phyloP scores from a whole-genome alignment of 2,113 vertebrate species.

The Orientallactaga bullata region DNA sequence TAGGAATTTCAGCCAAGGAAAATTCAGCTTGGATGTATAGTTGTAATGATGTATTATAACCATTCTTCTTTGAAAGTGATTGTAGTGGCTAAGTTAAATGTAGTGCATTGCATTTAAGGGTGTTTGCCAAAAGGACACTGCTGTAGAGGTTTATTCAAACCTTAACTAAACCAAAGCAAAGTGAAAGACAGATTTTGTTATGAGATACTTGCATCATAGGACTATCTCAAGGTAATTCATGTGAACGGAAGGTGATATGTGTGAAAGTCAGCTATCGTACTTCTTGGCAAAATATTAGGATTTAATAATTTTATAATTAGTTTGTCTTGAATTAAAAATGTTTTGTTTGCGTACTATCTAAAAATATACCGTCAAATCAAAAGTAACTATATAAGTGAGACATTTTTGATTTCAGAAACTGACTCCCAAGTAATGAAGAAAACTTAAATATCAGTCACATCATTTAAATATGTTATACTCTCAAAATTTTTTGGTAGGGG shows the following conservation, averaged over 20 bases:
- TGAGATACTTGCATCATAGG: constrained; percentile 79
- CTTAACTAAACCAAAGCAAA: constrained; percentile 83
- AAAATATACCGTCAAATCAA: constrained; percentile 76
- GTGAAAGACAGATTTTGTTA: constrained; percentile 76
- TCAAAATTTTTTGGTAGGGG: not conserved
- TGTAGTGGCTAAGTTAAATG: constrained; percentile 84
- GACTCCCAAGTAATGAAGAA: constrained; percentile 29
- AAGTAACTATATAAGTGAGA: constrained; percentile 73
- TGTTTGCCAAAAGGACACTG: constrained; percentile 78
- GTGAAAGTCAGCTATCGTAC: constrained; percentile 80
- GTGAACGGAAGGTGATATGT: constrained; percentile 83
- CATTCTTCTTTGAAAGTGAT: constrained; percentile 84
- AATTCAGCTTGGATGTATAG: constrained; percentile 83
- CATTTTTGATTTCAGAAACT: constrained; percentile 31
- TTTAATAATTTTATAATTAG: constrained; percentile 77
- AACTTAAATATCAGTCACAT: not conserved
- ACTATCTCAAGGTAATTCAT: constrained; percentile 81
- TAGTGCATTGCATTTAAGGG: constrained; percentile 84
- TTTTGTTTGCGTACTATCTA: constrained; percentile 75
- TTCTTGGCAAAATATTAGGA: constrained; percentile 80
- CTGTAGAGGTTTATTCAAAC: constrained; percentile 80
- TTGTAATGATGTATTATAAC: constrained; percentile 85
- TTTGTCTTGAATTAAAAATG: constrained; percentile 83
- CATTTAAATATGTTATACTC: constrained; percentile 35
- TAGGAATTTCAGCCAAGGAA: constrained; percentile 87